phyloP scores from a whole-genome alignment of 1,140 invertebrate species.

The Stratiolaelaps scimitus region DNA sequence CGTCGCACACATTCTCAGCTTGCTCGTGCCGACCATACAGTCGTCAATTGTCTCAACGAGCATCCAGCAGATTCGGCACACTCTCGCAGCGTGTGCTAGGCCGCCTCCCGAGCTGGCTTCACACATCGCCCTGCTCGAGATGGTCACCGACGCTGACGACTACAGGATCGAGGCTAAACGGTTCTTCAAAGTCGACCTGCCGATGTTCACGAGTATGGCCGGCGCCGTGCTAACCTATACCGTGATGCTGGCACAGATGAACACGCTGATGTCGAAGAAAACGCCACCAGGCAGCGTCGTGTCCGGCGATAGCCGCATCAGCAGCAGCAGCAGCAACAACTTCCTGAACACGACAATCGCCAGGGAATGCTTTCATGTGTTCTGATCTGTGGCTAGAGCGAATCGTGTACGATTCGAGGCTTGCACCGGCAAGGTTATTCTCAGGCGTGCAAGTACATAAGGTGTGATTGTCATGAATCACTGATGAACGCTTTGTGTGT shows the following conservation, averaged over 20 bases:
- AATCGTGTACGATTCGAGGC: too few species aligned
- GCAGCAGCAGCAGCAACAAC: too few species aligned
- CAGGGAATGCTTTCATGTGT: too few species aligned
- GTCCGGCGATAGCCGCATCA: too few species aligned
- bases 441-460: too few species aligned
- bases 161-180: background rate
- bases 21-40: background rate
- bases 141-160: background rate
- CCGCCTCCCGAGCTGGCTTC: background rate
- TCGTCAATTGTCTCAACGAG: background rate
- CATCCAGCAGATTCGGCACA: background rate
- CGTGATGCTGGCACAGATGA: constrained; percentile 10
- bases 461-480: too few species aligned
- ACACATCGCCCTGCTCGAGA: background rate
- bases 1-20: background rate
- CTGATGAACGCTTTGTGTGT: too few species aligned
- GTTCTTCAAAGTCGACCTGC: constrained; percentile 6
- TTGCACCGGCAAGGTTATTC: too few species aligned
- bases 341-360: too few species aligned
- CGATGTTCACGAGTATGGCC: constrained; percentile 14
- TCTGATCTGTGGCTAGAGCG: too few species aligned
- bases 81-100: background rate
- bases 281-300: too few species aligned
- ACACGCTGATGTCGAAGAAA: too few species aligned
- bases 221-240: background rate